Evolutionary conservation across 1,140 invertebrate genomes (phyloP).

Genomic region (Papilio xuthus): DNA sequence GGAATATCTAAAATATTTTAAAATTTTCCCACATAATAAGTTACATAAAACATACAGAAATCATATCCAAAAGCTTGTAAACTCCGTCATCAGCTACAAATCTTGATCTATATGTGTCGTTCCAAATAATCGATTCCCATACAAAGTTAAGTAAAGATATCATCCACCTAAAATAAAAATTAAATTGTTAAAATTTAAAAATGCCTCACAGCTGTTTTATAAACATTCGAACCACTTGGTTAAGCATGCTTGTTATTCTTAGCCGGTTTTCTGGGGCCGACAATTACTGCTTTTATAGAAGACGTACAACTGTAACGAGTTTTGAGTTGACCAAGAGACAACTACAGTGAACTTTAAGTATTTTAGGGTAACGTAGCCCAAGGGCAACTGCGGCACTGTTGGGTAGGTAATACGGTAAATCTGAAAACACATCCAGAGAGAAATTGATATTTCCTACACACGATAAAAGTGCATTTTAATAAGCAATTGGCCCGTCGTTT

Average conservation of each 20-base stretch:
- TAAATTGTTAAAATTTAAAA: slow-evolving; percentile 9
- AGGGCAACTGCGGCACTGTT: background rate
- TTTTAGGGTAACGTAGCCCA: background rate
- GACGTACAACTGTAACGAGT: background rate
- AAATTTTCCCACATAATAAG: background rate
- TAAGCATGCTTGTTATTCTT: background rate
- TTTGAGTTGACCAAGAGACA: background rate
- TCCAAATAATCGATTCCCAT: slow-evolving; percentile 71
- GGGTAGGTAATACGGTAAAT: background rate
- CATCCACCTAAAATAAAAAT: slow-evolving; percentile 56
- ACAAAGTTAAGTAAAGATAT: slow-evolving; percentile 66
- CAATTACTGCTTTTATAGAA: background rate
- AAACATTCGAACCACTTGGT: background rate
- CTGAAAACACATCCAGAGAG: background rate
- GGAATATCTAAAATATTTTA: background rate
- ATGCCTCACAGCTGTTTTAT: background rate
- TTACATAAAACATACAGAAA: slow-evolving; percentile 55
- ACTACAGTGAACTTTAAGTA: background rate
- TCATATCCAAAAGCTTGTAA: slow-evolving; percentile 67
- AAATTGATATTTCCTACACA: background rate
- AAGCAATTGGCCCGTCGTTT: background rate
- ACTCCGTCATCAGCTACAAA: slow-evolving; percentile 64
- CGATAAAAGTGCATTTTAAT: too few relatives aligned
- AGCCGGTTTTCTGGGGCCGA: background rate
- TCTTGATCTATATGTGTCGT: slow-evolving; percentile 51